phyloP scores from a whole-genome alignment of 2,113 vertebrate species.

The Ondatra zibethicus region DNA sequence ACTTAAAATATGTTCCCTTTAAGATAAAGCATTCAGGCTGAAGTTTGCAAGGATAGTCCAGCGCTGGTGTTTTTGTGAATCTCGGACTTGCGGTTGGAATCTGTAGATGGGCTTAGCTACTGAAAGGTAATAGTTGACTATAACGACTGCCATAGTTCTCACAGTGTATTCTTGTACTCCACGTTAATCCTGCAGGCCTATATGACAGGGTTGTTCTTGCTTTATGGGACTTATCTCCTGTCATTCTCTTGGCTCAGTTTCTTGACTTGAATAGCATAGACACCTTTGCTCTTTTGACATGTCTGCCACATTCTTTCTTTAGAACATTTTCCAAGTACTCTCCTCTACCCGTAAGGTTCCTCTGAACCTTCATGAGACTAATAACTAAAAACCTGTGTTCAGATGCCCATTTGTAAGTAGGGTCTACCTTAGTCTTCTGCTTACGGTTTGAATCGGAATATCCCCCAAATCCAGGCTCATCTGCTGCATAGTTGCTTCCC shows the following conservation, averaged over 20 bases:
- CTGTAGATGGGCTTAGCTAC: not conserved
- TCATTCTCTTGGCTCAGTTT: not conserved
- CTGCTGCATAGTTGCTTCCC: too few relatives aligned
- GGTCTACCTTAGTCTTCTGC: not conserved
- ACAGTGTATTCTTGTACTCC: not conserved
- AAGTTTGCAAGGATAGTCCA: not conserved
- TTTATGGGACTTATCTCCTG: too few relatives aligned
- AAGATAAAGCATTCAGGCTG: not conserved
- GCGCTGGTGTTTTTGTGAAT: not conserved
- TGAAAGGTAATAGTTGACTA: too few relatives aligned
- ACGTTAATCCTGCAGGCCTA: not conserved
- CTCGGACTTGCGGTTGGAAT: not conserved
- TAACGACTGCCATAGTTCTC: not conserved
- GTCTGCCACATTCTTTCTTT: not conserved
- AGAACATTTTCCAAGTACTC: not conserved
- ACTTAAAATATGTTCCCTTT: not conserved
- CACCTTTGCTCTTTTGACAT: not conserved
- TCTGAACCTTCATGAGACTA: not conserved
- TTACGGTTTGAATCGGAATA: not conserved
- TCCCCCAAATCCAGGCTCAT: not conserved
- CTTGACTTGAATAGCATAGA: not conserved
- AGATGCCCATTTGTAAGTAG: not conserved
- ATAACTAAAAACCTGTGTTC: not conserved
- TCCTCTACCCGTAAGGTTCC: not conserved
- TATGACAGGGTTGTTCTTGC: not conserved